phyloP scores from a whole-genome alignment of 2,797 vertebrate species.

The Galaxias olidus region DNA sequence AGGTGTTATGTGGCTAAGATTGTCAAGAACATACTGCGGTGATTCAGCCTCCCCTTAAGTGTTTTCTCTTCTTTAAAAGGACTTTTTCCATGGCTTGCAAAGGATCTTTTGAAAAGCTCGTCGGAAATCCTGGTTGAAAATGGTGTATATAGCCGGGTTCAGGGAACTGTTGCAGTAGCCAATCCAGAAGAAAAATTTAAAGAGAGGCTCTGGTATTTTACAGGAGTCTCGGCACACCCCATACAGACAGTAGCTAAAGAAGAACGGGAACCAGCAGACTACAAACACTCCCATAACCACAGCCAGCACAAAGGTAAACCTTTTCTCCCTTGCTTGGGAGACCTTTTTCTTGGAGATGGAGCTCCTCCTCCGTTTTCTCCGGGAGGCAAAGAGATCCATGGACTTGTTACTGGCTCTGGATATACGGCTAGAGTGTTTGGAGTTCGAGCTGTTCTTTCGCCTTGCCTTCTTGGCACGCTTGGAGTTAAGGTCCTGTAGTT shows the following conservation, averaged over 20 bases:
- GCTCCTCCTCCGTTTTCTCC: conserved; percentile 79
- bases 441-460: conserved; percentile 66
- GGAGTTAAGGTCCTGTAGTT: conserved; percentile 46
- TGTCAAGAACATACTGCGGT: no score
- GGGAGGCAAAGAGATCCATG: conserved; percentile 84
- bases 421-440: conserved; percentile 78
- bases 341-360: conserved; percentile 83
- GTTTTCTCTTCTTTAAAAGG: conserved; percentile 66
- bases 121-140: conserved; percentile 94
- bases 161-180: conserved; percentile 97
- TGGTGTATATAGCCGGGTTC: conserved; percentile 94
- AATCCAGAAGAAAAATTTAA: conserved; percentile 97
- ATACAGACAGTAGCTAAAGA: conserved; percentile 92
- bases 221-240: conserved; percentile 88
- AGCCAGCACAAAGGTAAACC: conserved; percentile 91
- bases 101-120: conserved; percentile 92
- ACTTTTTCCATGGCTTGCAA: conserved; percentile 83
- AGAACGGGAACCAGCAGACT: conserved; percentile 94
- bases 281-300: conserved; percentile 97
- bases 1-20: no score
- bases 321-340: conserved; percentile 89
- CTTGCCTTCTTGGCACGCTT: conserved; percentile 54
- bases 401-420: conserved; percentile 87
- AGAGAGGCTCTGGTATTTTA: conserved; percentile 84
- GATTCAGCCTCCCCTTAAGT: background rate